Base-by-base conservation (phyloP, 2,888 invertebrate species). In the Leptinotarsa haldemani region DNA sequence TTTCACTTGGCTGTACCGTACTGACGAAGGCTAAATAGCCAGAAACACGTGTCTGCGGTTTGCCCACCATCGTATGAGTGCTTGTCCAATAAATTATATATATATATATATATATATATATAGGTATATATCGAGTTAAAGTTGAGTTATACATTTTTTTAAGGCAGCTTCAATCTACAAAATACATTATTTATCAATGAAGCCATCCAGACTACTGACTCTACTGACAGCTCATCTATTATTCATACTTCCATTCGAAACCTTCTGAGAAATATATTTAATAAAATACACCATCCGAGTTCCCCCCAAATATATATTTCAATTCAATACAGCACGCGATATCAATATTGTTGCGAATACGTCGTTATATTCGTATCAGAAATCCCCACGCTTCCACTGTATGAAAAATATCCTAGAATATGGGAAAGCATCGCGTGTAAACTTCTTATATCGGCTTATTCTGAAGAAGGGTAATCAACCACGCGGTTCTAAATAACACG, bases 401-500 rank as follows among this genome's bases (percentile, higher is more conserved):
- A 61, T 61, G 40, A 74, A 74, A 67, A 74, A 77, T 70, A 71
- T 74, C 69, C 73, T 69, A 71, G 74, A 74, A 74, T 74, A 70
- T 70, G 52, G 56, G 71, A 71, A 77, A 74, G 73, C 74, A 74
- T 77, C 71, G 77, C 77, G 77, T 77, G 77, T 74, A 50, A 70
- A 71, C 58, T 67, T 64, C 66, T 73, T 71, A 72, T 73, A 74
- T 77, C 74, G 71, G 71, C 73, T 74, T 69, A 73, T 69, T 66
- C 52, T 71, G 74, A 74, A 74, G 74, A 73, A 69, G 72, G 73
- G 76, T 70, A 77, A 77, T 61, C 61, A 61, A 77, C 70, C 75
- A 70, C 67, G 71, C 77, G 71, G 77, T 63, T 67, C 67, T 71
- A 71, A 77, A 77, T 77, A 77, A 77, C 77, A 77, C 69, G 74